Evolutionary conservation across 2,888 invertebrate genomes (phyloP), one percentile per base, ranked within the genome.

Genomic region (Hypercompe scribonia): DNA sequence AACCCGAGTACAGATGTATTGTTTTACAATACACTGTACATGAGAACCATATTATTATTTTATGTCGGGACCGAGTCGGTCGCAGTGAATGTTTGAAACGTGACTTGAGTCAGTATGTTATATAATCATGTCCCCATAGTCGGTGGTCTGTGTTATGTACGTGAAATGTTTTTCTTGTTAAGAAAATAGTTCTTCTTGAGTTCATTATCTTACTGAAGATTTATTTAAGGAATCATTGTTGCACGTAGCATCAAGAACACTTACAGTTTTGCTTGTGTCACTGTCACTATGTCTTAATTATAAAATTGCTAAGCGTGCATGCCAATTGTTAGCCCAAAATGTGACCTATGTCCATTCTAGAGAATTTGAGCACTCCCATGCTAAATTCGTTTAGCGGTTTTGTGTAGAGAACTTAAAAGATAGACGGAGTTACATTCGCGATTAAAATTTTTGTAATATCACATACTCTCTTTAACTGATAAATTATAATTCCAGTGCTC

Each of bases 81-180:
- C 86, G 76, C 87, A 87, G 78, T 86, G 86, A 87, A 90, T 89
- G 88, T 76, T 71, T 50, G 75, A 64, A 72, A 91, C 91, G 91
- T 92, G 91, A 81, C 81, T 74, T 72, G 90, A 75, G 72, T 89
- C 61, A 72, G 75, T 86, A 88, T 84, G 73, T 72, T 71, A 70
- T 72, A 71, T 86, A 85, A 86, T 83, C 77, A 78, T 72, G 31
- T 70, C 67, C 70, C 74, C 70, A 70, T 73, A 71, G 63, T 39
- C 71, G 39, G 42, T 42, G 24, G 74, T 70, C 74, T 79, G 71
- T 75, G 78, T 73, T 80, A 72, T 74, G 68, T 71, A 80, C 73
- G 70, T 79, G 78, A 79, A 84, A 81, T 80, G 73, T 78, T 81
- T 78, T 75, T 50, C 75, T 78, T 82, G 79, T 83, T 80, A 84